These are phyloP conservation scores for Elysia crispata DNA, from an alignment of 2,888 invertebrate species.

Conservation along the genomic window DNA sequence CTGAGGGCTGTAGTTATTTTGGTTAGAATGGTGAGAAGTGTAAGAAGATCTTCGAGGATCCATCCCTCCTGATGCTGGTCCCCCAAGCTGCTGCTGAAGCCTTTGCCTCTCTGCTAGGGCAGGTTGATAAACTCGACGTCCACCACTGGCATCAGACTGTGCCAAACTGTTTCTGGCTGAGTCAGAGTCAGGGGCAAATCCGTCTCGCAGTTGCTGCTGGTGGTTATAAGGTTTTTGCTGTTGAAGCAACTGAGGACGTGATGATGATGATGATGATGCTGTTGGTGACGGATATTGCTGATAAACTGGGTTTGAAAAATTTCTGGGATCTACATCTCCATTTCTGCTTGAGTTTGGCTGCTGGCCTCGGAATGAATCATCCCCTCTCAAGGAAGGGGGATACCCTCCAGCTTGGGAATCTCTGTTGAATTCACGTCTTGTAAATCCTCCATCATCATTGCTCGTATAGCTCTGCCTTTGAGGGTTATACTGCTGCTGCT, in stretches of 20 bases:
- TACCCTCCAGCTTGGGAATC: background rate
- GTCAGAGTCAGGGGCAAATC: slow-evolving; percentile 42
- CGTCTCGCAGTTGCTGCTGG: slow-evolving; percentile 32
- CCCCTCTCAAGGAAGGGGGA: background rate
- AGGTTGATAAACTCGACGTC: background rate
- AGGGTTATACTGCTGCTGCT: too few relatives aligned
- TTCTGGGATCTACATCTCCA: background rate
- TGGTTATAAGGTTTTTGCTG: background rate
- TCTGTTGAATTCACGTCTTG: background rate
- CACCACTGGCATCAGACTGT: slow-evolving; percentile 37
- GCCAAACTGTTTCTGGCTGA: slow-evolving; percentile 41
- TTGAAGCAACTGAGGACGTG: background rate
- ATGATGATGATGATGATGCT: background rate
- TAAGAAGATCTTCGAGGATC: background rate
- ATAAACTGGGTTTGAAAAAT: background rate
- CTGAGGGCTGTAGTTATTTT: background rate
- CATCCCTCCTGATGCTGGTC: background rate
- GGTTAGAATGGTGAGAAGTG: background rate
- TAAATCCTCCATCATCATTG: background rate
- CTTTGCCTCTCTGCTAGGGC: slow-evolving; percentile 23
- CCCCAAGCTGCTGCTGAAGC: slow-evolving; percentile 13
- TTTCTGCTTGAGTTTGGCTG: background rate
- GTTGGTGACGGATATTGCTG: background rate
- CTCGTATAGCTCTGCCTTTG: slow-evolving; percentile 20
- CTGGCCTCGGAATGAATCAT: background rate